phyloP scores from a whole-genome alignment of 1,140 invertebrate species.

The Telenomus remus region DNA sequence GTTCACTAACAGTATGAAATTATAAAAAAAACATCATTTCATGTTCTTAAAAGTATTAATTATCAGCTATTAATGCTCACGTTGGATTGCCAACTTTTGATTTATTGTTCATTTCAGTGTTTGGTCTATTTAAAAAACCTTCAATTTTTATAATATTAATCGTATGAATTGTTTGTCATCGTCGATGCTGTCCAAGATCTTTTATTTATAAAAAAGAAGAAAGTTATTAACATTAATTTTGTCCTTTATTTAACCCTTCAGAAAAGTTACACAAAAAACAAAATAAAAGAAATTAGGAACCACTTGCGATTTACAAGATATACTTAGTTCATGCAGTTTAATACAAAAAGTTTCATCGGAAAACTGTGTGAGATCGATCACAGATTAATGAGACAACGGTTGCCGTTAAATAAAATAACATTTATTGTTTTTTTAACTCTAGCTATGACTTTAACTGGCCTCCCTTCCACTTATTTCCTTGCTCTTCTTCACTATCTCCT shows the following conservation, averaged over 20 bases:
- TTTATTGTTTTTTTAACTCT: constrained; percentile 6
- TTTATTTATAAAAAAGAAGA: constrained; percentile 28
- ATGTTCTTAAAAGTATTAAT: no score
- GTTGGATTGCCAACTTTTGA: no score
- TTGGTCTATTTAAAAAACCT: no score
- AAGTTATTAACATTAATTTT: constrained; percentile 24
- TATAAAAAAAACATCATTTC: no score
- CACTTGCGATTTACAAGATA: no score
- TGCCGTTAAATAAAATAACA: background rate
- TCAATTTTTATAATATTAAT: no score
- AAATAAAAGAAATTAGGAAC: no score
- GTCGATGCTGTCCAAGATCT: constrained; percentile 5
- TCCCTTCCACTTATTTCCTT: constrained; percentile 7
- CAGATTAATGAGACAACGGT: constrained; percentile 2
- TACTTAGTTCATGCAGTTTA: background rate
- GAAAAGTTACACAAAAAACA: no score
- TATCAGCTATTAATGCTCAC: no score
- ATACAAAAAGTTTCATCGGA: constrained; percentile 33
- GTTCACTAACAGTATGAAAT: no score
- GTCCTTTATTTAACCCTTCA: constrained; percentile 1
- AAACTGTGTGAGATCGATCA: background rate
- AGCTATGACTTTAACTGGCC: constrained; percentile 9
- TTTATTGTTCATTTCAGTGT: no score
- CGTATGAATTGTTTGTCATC: no score
- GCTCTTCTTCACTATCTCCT: constrained; percentile 10